Evolutionary conservation across 2,888 invertebrate species (phyloP).

Genomic region (Mactromeris polynyma): DNA sequence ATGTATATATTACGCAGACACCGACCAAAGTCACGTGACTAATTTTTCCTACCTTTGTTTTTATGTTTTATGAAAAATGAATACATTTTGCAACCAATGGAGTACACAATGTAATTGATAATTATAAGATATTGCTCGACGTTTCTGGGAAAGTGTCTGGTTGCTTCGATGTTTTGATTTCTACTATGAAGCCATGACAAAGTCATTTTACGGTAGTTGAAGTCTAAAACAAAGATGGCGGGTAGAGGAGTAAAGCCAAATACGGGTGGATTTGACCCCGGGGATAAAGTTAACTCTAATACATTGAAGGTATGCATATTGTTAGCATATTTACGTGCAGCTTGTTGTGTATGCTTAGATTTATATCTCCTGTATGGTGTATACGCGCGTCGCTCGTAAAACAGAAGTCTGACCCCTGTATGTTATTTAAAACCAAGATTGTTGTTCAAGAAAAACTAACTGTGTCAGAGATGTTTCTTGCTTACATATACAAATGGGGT

Average conservation of each 20-base stretch:
- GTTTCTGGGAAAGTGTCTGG: neutral
- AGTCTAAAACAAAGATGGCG: constrained; percentile 79
- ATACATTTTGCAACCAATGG: neutral
- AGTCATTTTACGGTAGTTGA: neutral
- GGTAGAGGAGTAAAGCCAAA: constrained; percentile 77
- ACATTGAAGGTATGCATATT: constrained; percentile 82
- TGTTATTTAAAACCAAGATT: too few relatives aligned
- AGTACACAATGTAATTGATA: neutral
- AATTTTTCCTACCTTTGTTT: constrained; percentile 11
- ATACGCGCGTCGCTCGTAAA: too few relatives aligned
- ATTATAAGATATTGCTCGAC: neutral
- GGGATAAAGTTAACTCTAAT: constrained; percentile 83
- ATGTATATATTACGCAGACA: neutral
- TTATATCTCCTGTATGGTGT: too few relatives aligned
- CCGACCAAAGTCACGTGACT: constrained; percentile 26
- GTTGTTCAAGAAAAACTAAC: too few relatives aligned
- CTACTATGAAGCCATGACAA: constrained; percentile 3
- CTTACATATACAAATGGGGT: too few relatives aligned
- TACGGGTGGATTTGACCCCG: constrained; percentile 77
- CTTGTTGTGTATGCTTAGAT: neutral
- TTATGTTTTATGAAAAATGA: constrained; percentile 3
- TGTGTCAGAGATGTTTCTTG: too few relatives aligned
- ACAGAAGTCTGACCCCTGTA: too few relatives aligned
- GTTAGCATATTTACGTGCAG: neutral
- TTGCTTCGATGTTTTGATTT: neutral